These are phyloP conservation scores for Noctuana brunneofusca DNA, from an alignment of 2,888 invertebrate genomes.

Conservation along the genomic window DNA sequence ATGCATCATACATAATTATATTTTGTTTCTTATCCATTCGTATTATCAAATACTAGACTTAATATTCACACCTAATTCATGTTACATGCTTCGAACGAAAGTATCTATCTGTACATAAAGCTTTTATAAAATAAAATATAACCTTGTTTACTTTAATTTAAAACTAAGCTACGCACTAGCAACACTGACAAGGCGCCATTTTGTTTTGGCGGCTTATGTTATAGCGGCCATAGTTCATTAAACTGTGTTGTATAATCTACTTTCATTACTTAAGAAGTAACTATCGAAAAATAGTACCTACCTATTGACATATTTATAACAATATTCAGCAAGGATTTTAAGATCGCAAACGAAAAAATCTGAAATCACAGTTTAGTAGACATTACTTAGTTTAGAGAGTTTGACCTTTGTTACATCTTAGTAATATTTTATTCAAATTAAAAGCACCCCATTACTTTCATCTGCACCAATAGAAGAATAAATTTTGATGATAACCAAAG, in stretches of 20 bases:
- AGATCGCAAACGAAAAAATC: constrained; percentile 52
- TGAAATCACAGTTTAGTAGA: constrained; percentile 62
- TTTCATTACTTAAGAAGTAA: background rate
- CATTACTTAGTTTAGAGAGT: constrained; percentile 23
- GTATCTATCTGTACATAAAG: constrained; percentile 79
- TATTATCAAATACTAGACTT: constrained; percentile 80
- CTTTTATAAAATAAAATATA: constrained; percentile 80
- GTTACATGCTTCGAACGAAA: constrained; percentile 69
- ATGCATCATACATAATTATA: constrained; percentile 59
- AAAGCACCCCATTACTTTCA: constrained; percentile 22
- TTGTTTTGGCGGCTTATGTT: constrained; percentile 50
- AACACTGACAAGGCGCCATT: constrained; percentile 66
- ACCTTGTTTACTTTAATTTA: constrained; percentile 62
- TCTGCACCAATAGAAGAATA: constrained; percentile 24
- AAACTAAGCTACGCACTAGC: constrained; percentile 72
- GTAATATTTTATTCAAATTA: constrained; percentile 17
- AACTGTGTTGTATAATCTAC: background rate
- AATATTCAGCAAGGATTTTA: constrained; percentile 38
- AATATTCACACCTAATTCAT: constrained; percentile 73
- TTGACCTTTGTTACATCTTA: constrained; percentile 15
- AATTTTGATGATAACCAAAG: constrained; percentile 35
- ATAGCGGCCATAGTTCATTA: constrained; percentile 51
- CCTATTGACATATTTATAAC: constrained; percentile 20
- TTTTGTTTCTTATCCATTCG: constrained; percentile 59
- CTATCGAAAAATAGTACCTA: constrained; percentile 18